Percentiles rank a stretch among this genome's conserved stretches.
Evolutionary conservation across 1,140 invertebrate genomes (phyloP).

Genomic region (Vollenhovia emeryi): DNA sequence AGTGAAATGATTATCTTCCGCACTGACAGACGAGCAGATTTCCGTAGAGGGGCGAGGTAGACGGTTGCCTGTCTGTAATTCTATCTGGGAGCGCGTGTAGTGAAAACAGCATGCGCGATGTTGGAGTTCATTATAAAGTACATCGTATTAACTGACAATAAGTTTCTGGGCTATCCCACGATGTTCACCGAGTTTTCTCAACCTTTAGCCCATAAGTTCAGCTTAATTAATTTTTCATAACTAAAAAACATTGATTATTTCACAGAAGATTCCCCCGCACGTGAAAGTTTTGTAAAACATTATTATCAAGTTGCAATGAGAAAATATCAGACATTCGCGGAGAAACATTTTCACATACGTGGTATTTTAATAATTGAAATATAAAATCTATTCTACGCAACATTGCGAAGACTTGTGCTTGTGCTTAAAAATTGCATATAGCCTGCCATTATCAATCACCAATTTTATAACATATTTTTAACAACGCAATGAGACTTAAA

Average conservation of each 20-base stretch:
- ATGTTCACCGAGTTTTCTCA: background rate
- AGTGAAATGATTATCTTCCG: conserved; percentile 74
- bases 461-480: background rate
- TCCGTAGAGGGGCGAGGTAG: conserved; percentile 38
- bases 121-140: conserved; percentile 66
- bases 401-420: too few species aligned
- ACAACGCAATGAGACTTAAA: conserved; percentile 12
- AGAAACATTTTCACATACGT: background rate
- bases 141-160: conserved; percentile 33
- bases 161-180: background rate
- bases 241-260: background rate
- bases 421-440: too few species aligned
- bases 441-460: background rate
- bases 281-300: background rate
- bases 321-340: background rate
- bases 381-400: background rate
- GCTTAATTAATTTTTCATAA: background rate
- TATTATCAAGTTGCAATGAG: background rate
- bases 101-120: conserved; percentile 65
- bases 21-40: conserved; percentile 59
- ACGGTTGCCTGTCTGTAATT: conserved; percentile 68
- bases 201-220: background rate
- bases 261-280: background rate
- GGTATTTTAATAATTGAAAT: too few species aligned
- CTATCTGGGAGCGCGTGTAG: conserved; percentile 65